Evolutionary conservation across 2,797 vertebrate genomes (phyloP).

Genomic region (Pipistrellus pygmaeus): DNA sequence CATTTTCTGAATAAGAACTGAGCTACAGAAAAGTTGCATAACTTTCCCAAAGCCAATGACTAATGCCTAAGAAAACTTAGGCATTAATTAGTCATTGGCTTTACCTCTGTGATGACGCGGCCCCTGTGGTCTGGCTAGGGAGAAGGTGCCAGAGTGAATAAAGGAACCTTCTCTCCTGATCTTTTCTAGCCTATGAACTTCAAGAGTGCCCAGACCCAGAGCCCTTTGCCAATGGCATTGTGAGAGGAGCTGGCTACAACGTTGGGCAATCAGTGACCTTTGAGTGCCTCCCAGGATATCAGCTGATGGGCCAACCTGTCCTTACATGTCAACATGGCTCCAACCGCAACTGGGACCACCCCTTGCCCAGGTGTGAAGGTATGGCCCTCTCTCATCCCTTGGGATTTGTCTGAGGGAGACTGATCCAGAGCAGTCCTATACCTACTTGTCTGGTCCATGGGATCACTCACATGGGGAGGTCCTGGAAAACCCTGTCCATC

Average conservation of each 20-base stretch:
- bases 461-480: not conserved
- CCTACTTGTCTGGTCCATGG: not conserved
- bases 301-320: conserved; percentile 94
- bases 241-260: conserved; percentile 96
- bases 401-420: not conserved
- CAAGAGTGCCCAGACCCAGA: conserved; percentile 98
- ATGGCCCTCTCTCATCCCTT: conserved; percentile 74
- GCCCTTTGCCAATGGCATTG: conserved; percentile 95
- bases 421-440: not conserved
- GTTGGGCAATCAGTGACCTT: conserved; percentile 99
- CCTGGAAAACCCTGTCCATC: not conserved
- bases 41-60: not conserved
- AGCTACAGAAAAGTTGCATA: not conserved
- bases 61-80: not conserved
- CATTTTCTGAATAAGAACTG: conserved; percentile 32
- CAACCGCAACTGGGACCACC: conserved; percentile 98
- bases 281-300: conserved; percentile 96
- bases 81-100: not conserved
- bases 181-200: conserved; percentile 92
- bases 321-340: conserved; percentile 98
- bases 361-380: conserved; percentile 98
- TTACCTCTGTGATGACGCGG: not conserved
- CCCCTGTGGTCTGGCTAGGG: not conserved
- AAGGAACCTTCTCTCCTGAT: not conserved
- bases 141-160: not conserved